These are phyloP conservation scores for Xerus inauris DNA, from an alignment of 2,113 vertebrate genomes.

Conservation along the genomic window DNA sequence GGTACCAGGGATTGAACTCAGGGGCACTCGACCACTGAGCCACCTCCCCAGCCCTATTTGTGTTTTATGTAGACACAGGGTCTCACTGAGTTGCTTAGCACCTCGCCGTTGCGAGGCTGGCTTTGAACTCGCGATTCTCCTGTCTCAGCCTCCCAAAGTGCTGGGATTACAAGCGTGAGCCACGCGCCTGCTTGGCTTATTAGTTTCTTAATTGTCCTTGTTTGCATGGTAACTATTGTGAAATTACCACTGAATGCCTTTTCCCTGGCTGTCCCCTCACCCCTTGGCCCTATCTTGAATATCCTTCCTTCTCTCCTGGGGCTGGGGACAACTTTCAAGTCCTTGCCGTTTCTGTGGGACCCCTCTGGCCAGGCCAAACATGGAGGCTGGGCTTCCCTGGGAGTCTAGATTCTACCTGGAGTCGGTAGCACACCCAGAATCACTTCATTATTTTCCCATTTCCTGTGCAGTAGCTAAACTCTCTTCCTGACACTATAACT, in stretches of 20 bases:
- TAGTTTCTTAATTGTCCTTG: not conserved
- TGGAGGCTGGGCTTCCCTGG: not conserved
- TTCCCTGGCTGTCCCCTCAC: not conserved
- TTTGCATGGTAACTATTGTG: not conserved
- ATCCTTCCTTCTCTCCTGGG: not conserved
- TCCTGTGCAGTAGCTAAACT: not conserved
- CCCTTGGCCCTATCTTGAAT: too few species aligned
- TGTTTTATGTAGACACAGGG: too few species aligned
- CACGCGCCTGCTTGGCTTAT: too few species aligned
- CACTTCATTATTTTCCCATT: not conserved
- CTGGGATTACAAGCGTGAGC: too few species aligned
- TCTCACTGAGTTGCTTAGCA: too few species aligned
- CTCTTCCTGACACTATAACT: not conserved
- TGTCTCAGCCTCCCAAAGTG: too few species aligned
- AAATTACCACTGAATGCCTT: accelerated
- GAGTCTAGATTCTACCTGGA: not conserved
- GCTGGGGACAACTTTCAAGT: not conserved
- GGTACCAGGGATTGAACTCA: too few species aligned
- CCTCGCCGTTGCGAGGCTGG: too few species aligned
- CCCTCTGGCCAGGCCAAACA: not conserved
- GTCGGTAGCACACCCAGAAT: not conserved
- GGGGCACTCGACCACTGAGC: too few species aligned
- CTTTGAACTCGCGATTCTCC: too few species aligned
- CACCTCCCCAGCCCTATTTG: too few species aligned
- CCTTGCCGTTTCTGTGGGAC: not conserved